Percentiles rank a stretch among this genome's conserved stretches.
Evolutionary conservation across 2,888 invertebrate genomes (phyloP).

Genomic region (Copidosoma aretas): DNA sequence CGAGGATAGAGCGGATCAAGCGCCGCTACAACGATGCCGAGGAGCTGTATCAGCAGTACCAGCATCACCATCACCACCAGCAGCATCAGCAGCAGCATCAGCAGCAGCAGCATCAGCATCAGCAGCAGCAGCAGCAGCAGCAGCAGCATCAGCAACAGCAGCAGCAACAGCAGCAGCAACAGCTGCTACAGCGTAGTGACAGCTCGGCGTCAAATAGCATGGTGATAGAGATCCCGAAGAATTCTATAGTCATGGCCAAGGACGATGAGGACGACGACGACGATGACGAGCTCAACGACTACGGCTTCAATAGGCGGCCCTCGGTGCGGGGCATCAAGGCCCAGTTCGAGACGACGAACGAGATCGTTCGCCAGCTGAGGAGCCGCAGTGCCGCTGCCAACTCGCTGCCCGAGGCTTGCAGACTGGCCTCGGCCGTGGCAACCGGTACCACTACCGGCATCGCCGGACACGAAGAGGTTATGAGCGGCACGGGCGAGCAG

Average conservation of each 20-base stretch:
- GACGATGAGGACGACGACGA: constrained; percentile 80
- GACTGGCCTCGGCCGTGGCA: constrained; percentile 47
- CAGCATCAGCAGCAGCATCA: constrained; percentile 4
- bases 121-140: constrained; percentile 61
- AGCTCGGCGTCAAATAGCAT: background rate
- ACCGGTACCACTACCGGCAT: background rate
- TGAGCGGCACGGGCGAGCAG: no score
- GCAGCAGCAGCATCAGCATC: background rate
- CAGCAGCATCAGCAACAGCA: constrained; percentile 45
- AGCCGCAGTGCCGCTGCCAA: constrained; percentile 64
- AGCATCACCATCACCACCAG: background rate
- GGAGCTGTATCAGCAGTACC: constrained; percentile 29
- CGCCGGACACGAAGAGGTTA: constrained; percentile 34
- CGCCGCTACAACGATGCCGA: constrained; percentile 68
- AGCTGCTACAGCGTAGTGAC: constrained; percentile 7
- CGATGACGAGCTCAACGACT: constrained; percentile 91
- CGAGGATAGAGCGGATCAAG: constrained; percentile 81
- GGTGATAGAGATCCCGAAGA: constrained; percentile 55
- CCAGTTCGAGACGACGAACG: constrained; percentile 80
- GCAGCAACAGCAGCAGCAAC: background rate
- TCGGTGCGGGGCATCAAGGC: constrained; percentile 89
- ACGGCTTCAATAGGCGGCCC: constrained; percentile 88
- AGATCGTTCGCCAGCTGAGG: constrained; percentile 82
- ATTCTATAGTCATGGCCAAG: constrained; percentile 65
- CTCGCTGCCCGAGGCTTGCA: constrained; percentile 47